Evolutionary conservation across 2,888 invertebrate genomes (phyloP).

Genomic region (Himalopsyche japonica): DNA sequence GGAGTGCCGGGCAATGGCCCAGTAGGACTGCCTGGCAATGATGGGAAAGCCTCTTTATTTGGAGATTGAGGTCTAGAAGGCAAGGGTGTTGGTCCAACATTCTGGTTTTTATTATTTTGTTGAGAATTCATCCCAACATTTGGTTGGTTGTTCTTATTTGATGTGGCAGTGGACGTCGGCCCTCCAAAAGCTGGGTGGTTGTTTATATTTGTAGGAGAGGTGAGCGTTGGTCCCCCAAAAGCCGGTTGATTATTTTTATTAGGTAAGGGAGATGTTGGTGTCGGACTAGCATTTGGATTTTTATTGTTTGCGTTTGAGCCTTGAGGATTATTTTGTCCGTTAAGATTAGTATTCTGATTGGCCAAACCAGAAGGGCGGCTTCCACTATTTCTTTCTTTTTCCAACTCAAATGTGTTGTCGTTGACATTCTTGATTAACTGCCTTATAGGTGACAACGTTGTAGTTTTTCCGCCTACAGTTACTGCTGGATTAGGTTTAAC

Average conservation of each 20-base stretch:
- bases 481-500: neutral
- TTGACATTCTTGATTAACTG: constrained; percentile 32
- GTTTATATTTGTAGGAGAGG: neutral
- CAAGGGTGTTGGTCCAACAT: neutral
- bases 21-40: constrained; percentile 2
- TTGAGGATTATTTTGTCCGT: neutral
- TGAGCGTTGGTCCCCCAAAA: neutral
- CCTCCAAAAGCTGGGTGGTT: neutral
- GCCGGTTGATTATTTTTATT: constrained; percentile 7
- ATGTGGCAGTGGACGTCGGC: neutral
- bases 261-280: neutral
- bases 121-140: neutral
- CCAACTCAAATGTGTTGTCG: constrained; percentile 13
- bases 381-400: neutral
- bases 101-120: neutral
- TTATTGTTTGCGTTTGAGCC: neutral
- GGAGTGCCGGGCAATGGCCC: constrained; percentile 4
- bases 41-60: constrained; percentile 10
- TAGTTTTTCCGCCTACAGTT: constrained; percentile 7
- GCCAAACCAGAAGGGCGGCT: neutral
- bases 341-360: neutral
- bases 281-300: neutral
- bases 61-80: neutral
- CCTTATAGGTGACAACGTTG: constrained; percentile 22
- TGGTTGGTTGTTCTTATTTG: neutral